phyloP scores from a whole-genome alignment of 1,140 invertebrate species.

The Olivierus martensii region DNA sequence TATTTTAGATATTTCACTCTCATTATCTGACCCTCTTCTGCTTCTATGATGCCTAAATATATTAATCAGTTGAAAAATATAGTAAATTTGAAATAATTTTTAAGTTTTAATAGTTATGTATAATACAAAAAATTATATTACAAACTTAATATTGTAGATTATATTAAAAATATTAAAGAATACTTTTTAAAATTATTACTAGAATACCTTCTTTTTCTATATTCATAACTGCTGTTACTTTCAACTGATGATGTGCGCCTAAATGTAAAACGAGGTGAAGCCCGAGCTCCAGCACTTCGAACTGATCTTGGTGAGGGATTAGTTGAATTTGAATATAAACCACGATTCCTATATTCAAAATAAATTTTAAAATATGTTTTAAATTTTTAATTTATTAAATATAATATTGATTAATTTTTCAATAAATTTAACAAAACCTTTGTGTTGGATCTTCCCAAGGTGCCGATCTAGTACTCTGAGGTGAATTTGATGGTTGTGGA shows the following conservation, averaged over 20 bases:
- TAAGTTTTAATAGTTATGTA: too few relatives aligned
- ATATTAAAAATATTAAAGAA: too few relatives aligned
- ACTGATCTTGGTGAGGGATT: constrained; percentile 39
- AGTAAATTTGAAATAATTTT: too few relatives aligned
- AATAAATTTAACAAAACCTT: constrained; percentile 4
- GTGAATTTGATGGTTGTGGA: constrained; percentile 37
- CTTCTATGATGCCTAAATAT: constrained; percentile 48
- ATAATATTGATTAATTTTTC: too few relatives aligned
- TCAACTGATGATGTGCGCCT: constrained; percentile 15
- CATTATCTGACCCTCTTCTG: constrained; percentile 65
- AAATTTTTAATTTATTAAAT: too few relatives aligned
- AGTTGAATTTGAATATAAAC: constrained; percentile 22
- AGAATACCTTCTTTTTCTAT: constrained; percentile 21
- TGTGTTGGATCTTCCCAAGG: constrained; percentile 42
- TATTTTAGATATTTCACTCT: constrained; percentile 68
- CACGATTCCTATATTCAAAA: constrained; percentile 16
- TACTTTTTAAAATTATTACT: too few relatives aligned
- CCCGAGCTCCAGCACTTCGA: constrained; percentile 16
- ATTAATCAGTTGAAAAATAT: not conserved
- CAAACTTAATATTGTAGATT: too few relatives aligned
- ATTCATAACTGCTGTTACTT: constrained; percentile 19
- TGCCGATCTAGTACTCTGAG: constrained; percentile 63
- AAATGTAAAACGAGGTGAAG: constrained; percentile 5
- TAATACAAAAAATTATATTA: too few relatives aligned
- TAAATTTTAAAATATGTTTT: too few relatives aligned